Base-by-base conservation (phyloP, 2,113 vertebrate genomes). In the Atractosteus spatula region DNA sequence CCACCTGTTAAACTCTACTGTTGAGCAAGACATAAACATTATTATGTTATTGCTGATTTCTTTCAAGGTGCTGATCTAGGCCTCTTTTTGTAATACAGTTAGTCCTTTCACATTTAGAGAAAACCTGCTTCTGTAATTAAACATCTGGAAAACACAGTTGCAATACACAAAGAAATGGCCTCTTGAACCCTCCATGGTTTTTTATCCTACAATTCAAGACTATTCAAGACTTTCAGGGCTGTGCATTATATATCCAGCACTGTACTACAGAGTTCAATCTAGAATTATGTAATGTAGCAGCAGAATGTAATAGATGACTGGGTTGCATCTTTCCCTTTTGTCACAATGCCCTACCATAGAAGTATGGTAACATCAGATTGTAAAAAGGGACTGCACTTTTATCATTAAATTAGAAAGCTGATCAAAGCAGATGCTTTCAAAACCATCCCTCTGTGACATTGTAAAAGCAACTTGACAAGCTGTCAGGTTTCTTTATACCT, bases 401-500 rank as follows among this genome's bases (percentile, higher is more conserved):
- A 16, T 59, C 14, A 16, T 59, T 59, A 59, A 59, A 59, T 59
- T 59, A 59, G 14, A 59, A 59, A 59, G 13, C n/a, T n/a, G 57
- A 59, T 59, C 10, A 59, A 59, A 14, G 57, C 57, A 51, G 47
- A 51, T 51, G 1, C 14, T 59, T 59, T 59, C 14, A 11, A 59
- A 59, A 59, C 57, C 57, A n/a, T 59, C 14, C 57, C n/a, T 13
- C 66, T 55, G 51, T 47, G 41, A 44, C 13, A 65, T 65, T 65
- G 41, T 2, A 17, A 64, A 41, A 41, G 29, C 8, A 6, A 41
- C 17, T 29, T 17, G 45, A 68, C 45, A 29, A 47, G 11, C 41
- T 66, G 17, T 51, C n/a, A 16, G 16, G 8, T 47, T 68, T 54
- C 45, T 16, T 54, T 68, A 14, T 68, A n/a, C 47, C 13, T 54